These are phyloP conservation scores for Pseudopodoces humilis DNA, from an alignment of 2,113 vertebrate species.

Conservation along the genomic window DNA sequence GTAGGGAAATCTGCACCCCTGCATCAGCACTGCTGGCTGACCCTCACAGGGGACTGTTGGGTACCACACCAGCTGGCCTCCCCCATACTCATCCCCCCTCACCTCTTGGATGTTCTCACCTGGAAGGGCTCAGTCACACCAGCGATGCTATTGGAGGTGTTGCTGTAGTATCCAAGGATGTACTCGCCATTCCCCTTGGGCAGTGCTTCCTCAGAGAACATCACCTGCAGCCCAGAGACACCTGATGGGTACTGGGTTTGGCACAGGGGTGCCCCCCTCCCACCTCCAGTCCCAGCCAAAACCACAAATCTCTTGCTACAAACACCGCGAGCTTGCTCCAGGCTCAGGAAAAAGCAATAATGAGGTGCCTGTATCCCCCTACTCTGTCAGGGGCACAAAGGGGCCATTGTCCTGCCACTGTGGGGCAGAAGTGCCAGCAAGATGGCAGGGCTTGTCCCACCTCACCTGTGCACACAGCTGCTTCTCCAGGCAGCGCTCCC, in stretches of 20 bases:
- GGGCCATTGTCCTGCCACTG: accelerated
- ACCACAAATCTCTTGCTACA: neutral
- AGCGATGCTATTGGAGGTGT: slow-evolving; percentile 84
- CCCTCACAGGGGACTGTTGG: neutral
- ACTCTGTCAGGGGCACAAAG: neutral
- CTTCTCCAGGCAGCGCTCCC: slow-evolving; percentile 72
- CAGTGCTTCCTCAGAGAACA: slow-evolving; percentile 88
- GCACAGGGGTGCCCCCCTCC: neutral
- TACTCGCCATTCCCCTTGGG: slow-evolving; percentile 91
- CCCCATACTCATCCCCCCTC: neutral
- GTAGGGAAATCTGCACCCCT: slow-evolving; percentile 84
- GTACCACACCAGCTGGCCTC: neutral
- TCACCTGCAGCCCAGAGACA: slow-evolving; percentile 76
- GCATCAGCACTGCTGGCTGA: slow-evolving; percentile 1
- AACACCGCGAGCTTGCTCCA: neutral
- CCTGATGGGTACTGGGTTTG: neutral
- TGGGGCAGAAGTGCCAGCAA: neutral
- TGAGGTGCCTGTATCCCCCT: neutral
- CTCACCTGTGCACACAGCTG: slow-evolving; percentile 50
- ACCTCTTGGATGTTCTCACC: slow-evolving; percentile 67
- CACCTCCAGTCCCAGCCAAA: neutral
- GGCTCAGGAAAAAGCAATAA: neutral
- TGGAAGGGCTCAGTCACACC: slow-evolving; percentile 94
- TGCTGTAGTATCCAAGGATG: slow-evolving; percentile 93
- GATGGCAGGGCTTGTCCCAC: neutral